A percentile compares a stretch with the other conserved stretches of the same genome.
Evolutionary conservation across 2,113 vertebrate species (phyloP).

Genomic region (Rhizomys pruinosus): DNA sequence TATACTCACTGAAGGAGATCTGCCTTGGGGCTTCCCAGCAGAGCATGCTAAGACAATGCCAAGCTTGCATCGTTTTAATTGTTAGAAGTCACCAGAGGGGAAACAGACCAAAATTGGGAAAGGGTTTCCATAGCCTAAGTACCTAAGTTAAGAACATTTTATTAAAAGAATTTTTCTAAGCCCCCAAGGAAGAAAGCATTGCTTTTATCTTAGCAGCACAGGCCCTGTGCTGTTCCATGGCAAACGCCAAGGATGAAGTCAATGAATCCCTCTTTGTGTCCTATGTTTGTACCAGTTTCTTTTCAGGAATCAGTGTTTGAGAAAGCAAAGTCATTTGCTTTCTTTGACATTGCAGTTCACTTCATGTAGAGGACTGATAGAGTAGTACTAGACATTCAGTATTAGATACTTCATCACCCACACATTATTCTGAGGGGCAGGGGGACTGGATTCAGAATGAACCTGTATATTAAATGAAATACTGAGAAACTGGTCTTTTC

Average conservation of each 20-base stretch:
- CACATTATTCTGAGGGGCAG: not conserved
- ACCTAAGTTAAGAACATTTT: constrained; percentile 28
- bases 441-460: not conserved
- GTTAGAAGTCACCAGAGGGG: constrained; percentile 42
- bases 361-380: not conserved
- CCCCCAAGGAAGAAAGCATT: not conserved
- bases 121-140: not conserved
- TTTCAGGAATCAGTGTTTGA: constrained; percentile 77
- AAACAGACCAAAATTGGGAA: not conserved
- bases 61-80: not conserved
- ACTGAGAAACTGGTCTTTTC: constrained; percentile 14
- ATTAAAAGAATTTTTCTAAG: constrained; percentile 51
- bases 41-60: not conserved
- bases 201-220: constrained; percentile 69
- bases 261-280: constrained; percentile 84
- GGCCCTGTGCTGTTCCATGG: constrained; percentile 46
- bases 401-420: not conserved
- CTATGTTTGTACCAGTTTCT: constrained; percentile 77
- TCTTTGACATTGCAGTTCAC: constrained; percentile 31
- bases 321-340: constrained; percentile 32
- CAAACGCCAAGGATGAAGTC: constrained; percentile 59
- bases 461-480: not conserved
- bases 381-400: not conserved
- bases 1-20: not conserved
- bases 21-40: not conserved